Base-by-base conservation (phyloP, 2,797 vertebrate species). In the Gadopsis bispinosus region DNA sequence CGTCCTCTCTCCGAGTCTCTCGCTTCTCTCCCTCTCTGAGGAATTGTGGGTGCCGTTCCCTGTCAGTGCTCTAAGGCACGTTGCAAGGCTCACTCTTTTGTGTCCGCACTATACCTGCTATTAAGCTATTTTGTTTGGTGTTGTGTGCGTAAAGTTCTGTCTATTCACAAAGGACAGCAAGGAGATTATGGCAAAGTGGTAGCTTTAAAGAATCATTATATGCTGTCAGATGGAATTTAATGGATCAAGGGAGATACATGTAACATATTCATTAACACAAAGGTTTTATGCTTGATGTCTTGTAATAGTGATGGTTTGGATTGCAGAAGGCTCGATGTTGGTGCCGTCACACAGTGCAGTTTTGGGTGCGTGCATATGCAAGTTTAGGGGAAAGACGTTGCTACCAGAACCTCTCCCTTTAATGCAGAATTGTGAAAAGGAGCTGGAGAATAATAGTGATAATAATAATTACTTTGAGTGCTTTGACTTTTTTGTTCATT, bases 61-160 rank as follows among this genome's bases (percentile, higher is more conserved):
- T 58, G 64, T 61, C 71, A 50, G 61, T 31, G 61, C 73, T 71
- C 22, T 13, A 20, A 79, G 75, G 68, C 68, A 39, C 39, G 17
- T 59, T 61, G 72, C 41, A 54, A 47, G 63, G 70, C 80, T 81
- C 31, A 0, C 55, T 61, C 43, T 60, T 69, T 55, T 69, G 26
- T 69, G 64, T 62, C 54, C 47, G 54, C 26, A 26, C 81, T 72
- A 79, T 70, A 83, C 67, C 80, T 83, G 71, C 74, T 43, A 71
- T 70, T 80, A 68, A 59, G 60, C 51, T 72, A 10, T 81, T 88
- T 80, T 20, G 20, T 73, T 69, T 82, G 64, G 31, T 19, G 13
- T 67, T 31, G 68, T 41, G 29, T 77, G 45, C 48, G 29, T 33
- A 3, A 47, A 83, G 60, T 41, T 62, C 6, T 37, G 26, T 73